Evolutionary conservation across 1,140 invertebrate genomes (phyloP).

Genomic region (Palaemon carinicauda): DNA sequence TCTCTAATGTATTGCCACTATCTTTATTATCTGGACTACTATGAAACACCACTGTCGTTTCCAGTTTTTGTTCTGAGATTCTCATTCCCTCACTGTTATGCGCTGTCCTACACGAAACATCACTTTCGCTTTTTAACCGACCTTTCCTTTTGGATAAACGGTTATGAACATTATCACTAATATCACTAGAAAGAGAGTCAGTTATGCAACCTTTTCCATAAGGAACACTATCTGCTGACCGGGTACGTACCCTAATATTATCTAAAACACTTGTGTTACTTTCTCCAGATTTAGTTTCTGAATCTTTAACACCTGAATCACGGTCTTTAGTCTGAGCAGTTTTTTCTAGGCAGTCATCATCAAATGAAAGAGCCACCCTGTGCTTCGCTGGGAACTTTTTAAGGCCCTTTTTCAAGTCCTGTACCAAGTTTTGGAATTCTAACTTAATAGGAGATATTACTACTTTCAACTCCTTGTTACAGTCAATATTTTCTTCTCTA

Average conservation of each 20-base stretch:
- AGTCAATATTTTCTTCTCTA: too few species aligned
- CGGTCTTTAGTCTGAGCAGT: neutral
- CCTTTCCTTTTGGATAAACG: neutral
- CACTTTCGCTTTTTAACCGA: neutral
- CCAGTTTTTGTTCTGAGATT: neutral
- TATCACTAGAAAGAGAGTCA: too few species aligned
- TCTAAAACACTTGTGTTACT: neutral
- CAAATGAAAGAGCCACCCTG: neutral
- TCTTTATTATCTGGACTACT: too few species aligned
- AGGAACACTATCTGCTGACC: conserved; percentile 4
- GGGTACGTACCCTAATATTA: conserved; percentile 10
- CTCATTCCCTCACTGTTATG: neutral
- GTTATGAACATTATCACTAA: too few species aligned
- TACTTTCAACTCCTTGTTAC: too few species aligned
- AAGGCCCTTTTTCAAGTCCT: too few species aligned
- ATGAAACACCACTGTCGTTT: too few species aligned
- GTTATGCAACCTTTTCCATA: too few species aligned
- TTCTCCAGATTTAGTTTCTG: neutral
- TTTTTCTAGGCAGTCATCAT: neutral
- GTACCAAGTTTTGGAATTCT: too few species aligned
- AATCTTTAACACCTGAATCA: neutral
- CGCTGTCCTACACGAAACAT: neutral
- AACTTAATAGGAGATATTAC: too few species aligned
- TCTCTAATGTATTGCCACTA: neutral
- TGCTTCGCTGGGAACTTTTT: too few species aligned